Evolutionary conservation across 2,888 invertebrate species (phyloP).

Genomic region (Tachystola acroxantha): DNA sequence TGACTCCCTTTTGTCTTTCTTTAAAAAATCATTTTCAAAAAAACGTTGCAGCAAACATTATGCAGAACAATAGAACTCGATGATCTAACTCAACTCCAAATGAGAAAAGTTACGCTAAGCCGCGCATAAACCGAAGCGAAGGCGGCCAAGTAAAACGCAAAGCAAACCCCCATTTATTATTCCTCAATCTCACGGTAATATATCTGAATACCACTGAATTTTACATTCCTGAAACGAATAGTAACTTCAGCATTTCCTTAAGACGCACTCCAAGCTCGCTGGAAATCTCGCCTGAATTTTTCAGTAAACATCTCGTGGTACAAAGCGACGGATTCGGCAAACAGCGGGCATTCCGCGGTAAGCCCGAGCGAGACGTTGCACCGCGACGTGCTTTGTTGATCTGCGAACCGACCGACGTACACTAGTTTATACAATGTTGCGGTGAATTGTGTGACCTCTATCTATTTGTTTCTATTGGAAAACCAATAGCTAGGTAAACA

Average conservation of each 20-base stretch:
- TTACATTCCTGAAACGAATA: constrained; percentile 4
- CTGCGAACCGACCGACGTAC: not conserved
- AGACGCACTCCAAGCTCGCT: constrained; percentile 6
- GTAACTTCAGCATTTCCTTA: constrained; percentile 8
- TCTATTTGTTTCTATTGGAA: too few relatives aligned
- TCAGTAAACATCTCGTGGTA: constrained; percentile 25
- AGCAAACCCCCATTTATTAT: not conserved
- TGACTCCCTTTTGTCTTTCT: too few relatives aligned
- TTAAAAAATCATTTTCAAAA: too few relatives aligned
- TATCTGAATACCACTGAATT: constrained; percentile 2
- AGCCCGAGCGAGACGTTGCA: constrained; percentile 19
- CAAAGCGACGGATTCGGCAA: constrained; percentile 21
- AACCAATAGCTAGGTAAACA: too few relatives aligned
- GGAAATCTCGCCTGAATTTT: constrained; percentile 28
- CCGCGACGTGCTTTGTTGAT: constrained; percentile 25
- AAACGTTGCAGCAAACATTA: too few relatives aligned
- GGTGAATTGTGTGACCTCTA: too few relatives aligned
- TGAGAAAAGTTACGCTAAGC: too few relatives aligned
- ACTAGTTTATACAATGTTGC: too few relatives aligned
- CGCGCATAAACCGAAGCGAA: too few relatives aligned
- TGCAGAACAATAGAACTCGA: too few relatives aligned
- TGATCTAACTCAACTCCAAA: too few relatives aligned
- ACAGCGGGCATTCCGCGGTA: constrained; percentile 25
- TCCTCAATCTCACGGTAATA: not conserved
- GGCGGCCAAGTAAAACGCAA: too few relatives aligned